Conservation (phyloP, 2,797 vertebrate genomes). For the Erethizon dorsatum region DNA sequence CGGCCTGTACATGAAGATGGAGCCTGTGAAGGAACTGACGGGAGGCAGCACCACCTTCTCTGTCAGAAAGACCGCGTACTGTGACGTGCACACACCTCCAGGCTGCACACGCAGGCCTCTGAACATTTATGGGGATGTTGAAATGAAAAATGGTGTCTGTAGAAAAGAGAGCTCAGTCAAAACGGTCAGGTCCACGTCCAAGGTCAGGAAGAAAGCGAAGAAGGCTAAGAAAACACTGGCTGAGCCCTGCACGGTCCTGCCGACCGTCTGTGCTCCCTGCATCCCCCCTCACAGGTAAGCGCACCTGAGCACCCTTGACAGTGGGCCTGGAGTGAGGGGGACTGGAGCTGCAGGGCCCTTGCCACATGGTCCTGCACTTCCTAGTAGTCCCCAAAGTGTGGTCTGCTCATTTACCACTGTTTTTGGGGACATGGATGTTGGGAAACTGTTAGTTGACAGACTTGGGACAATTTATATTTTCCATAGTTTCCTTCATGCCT, state of each 20-base stretch:
- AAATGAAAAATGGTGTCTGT: slow-evolving; percentile 95
- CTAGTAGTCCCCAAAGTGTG: rapidly evolving
- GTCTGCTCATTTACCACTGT: rapidly evolving
- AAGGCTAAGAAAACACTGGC: slow-evolving; percentile 93
- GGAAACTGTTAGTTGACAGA: neutral
- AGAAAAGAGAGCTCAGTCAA: slow-evolving; percentile 91
- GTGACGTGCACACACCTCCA: slow-evolving; percentile 94
- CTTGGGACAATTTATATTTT: neutral
- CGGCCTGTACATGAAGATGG: slow-evolving; percentile 99
- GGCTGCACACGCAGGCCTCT: slow-evolving; percentile 95
- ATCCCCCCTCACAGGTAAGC: slow-evolving; percentile 97
- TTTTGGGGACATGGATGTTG: rapidly evolving
- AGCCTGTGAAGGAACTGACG: slow-evolving; percentile 95
- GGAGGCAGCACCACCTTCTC: slow-evolving; percentile 94
- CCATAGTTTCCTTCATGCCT: neutral
- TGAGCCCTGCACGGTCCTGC: slow-evolving; percentile 91
- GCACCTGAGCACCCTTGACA: neutral
- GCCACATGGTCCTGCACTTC: rapidly evolving
- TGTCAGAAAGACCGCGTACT: slow-evolving; percentile 98
- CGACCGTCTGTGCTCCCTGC: slow-evolving; percentile 92
- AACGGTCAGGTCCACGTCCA: slow-evolving; percentile 91
- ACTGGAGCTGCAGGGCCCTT: neutral
- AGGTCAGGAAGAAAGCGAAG: slow-evolving; percentile 94
- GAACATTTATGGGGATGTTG: slow-evolving; percentile 94
- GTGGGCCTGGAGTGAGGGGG: neutral